These are phyloP conservation scores for Hyperoplus immaculatus DNA, from an alignment of 2,797 vertebrate species.

Conservation along the genomic window DNA sequence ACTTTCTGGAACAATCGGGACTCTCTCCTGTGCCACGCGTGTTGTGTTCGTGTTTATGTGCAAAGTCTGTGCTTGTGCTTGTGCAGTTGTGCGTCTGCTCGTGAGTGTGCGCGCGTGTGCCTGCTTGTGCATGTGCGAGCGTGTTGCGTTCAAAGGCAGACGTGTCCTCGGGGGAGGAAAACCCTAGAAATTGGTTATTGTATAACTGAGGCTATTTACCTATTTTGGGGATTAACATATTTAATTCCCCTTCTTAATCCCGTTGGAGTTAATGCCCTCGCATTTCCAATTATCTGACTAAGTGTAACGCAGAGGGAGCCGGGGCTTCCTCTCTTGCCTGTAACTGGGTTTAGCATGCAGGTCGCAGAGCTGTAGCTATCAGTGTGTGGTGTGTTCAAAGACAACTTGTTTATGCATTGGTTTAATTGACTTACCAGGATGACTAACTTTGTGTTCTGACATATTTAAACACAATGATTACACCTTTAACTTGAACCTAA, in stretches of 20 bases:
- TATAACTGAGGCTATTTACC: slow-evolving; percentile 91
- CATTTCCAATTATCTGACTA: slow-evolving; percentile 91
- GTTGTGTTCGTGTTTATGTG: slow-evolving; percentile 41
- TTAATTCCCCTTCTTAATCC: slow-evolving; percentile 90
- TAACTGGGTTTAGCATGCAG: slow-evolving; percentile 80
- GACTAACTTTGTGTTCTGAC: slow-evolving; percentile 55
- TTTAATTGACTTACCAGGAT: slow-evolving; percentile 76
- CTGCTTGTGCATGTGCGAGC: slow-evolving; percentile 56
- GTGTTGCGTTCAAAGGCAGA: slow-evolving; percentile 88
- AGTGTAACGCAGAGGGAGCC: slow-evolving; percentile 85
- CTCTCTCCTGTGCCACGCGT: slow-evolving; percentile 50
- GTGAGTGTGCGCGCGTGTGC: slow-evolving; percentile 17
- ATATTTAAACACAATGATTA: slow-evolving; percentile 21
- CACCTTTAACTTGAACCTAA: slow-evolving; percentile 43
- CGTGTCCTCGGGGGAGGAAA: slow-evolving; percentile 89
- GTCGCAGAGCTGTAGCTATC: slow-evolving; percentile 72
- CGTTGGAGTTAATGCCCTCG: slow-evolving; percentile 89
- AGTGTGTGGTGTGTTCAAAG: slow-evolving; percentile 76
- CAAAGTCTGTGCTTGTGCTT: neutral
- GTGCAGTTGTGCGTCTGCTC: slow-evolving; percentile 17
- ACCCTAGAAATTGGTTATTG: slow-evolving; percentile 91
- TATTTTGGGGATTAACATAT: slow-evolving; percentile 92
- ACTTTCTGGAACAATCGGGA: slow-evolving; percentile 81
- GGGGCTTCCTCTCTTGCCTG: slow-evolving; percentile 79
- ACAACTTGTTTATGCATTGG: slow-evolving; percentile 73